These are phyloP conservation scores for Tenebrio molitor DNA, from an alignment of 1,140 invertebrate genomes.

Conservation along the genomic window DNA sequence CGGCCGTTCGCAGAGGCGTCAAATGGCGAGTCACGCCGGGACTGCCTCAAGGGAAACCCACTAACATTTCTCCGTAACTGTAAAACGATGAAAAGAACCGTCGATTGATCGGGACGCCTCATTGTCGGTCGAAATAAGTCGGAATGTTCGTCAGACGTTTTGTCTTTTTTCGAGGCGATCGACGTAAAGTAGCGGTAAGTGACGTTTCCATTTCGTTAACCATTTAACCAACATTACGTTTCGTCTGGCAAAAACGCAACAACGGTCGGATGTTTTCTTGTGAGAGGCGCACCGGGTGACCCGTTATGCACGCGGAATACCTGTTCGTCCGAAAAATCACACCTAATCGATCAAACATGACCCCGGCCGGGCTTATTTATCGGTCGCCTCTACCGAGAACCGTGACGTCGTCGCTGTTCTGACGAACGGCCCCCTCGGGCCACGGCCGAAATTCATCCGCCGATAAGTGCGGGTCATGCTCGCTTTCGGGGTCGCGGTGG, in stretches of 20 bases:
- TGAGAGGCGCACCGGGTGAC: neutral
- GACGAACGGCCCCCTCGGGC: too few relatives aligned
- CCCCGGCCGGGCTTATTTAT: too few relatives aligned
- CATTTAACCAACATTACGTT: slow-evolving; percentile 34
- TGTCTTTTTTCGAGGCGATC: slow-evolving; percentile 6
- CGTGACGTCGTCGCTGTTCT: too few relatives aligned
- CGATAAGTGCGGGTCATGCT: neutral
- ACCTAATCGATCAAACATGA: slow-evolving; percentile 34
- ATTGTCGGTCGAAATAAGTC: slow-evolving; percentile 30
- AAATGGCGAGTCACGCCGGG: slow-evolving; percentile 18
- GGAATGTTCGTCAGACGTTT: slow-evolving; percentile 10
- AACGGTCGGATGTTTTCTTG: neutral
- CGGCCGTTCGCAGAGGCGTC: slow-evolving; percentile 9
- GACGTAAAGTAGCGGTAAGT: slow-evolving; percentile 29
- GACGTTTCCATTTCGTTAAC: slow-evolving; percentile 22
- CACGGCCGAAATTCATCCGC: too few relatives aligned
- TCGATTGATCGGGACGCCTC: slow-evolving; percentile 26
- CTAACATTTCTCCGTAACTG: slow-evolving; percentile 33
- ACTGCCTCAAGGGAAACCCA: slow-evolving; percentile 39
- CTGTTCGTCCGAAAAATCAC: slow-evolving; percentile 7
- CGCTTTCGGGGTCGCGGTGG: neutral
- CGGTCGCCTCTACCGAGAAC: too few relatives aligned
- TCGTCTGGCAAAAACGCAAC: slow-evolving; percentile 15
- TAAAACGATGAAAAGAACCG: slow-evolving; percentile 21
- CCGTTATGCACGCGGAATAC: slow-evolving; percentile 18